A percentile compares a stretch with the other conserved stretches of the same genome.
Conservation (phyloP, 1,140 invertebrate species). For the Acromyrmex heyeri region DNA sequence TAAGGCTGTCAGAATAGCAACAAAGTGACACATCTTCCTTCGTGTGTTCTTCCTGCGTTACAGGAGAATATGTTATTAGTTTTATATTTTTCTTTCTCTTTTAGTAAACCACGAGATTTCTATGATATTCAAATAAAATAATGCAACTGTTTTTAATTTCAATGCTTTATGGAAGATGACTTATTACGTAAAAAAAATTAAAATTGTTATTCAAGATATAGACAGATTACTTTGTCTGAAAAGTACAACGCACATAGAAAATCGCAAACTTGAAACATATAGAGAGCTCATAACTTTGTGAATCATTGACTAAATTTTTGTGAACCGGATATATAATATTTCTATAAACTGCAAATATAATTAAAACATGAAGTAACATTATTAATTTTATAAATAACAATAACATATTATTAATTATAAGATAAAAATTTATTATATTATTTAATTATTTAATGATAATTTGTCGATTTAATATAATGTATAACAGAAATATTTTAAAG, state of each 20-base stretch:
- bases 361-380: background rate
- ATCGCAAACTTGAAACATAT: conserved; percentile 12
- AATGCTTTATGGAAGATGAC: background rate
- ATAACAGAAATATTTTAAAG: background rate
- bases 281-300: background rate
- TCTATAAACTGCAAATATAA: background rate
- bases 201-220: conserved; percentile 23
- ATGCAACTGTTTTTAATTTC: conserved; percentile 10
- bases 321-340: background rate
- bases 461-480: background rate
- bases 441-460: background rate
- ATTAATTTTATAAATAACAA: background rate
- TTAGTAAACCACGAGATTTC: background rate
- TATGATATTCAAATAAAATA: background rate
- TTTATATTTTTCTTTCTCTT: background rate
- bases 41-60: background rate
- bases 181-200: conserved; percentile 15
- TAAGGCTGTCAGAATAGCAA: background rate
- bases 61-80: background rate
- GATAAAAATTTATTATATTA: conserved; percentile 1
- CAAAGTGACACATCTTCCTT: background rate
- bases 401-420: conserved; percentile 12
- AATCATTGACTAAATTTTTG: conserved; percentile 9
- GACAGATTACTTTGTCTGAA: conserved; percentile 33
- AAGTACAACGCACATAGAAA: background rate